Evolutionary conservation across 2,888 invertebrate genomes (phyloP).

Genomic region (Mayetiola destructor): DNA sequence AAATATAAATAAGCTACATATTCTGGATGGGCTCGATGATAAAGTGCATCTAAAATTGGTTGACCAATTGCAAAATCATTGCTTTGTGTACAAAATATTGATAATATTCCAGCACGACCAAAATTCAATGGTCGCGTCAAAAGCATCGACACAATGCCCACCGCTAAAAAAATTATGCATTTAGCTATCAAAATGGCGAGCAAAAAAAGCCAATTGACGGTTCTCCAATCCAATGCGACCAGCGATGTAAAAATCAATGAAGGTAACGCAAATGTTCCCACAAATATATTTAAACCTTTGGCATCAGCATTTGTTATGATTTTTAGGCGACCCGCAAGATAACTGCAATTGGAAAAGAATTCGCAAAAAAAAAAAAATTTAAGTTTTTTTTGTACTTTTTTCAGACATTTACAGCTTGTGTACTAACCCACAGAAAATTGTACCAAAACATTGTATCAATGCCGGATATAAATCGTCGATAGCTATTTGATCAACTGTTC

Average conservation of each 20-base stretch:
- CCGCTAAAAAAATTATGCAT: constrained; percentile 66
- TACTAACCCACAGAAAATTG: constrained; percentile 76
- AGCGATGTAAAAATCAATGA: constrained; percentile 81
- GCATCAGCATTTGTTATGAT: constrained; percentile 69
- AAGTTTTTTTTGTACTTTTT: background rate
- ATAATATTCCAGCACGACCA: constrained; percentile 77
- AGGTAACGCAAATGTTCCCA: constrained; percentile 85
- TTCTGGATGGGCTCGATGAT: constrained; percentile 71
- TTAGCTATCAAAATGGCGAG: constrained; percentile 73
- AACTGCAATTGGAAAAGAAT: constrained; percentile 42
- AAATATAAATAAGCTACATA: constrained; percentile 55
- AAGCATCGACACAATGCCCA: constrained; percentile 60
- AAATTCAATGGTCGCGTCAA: constrained; percentile 67
- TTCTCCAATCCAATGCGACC: constrained; percentile 65
- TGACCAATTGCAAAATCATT: constrained; percentile 96
- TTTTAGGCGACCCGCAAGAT: constrained; percentile 69
- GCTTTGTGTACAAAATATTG: constrained; percentile 90
- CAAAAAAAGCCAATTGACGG: constrained; percentile 87
- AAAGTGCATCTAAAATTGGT: constrained; percentile 82
- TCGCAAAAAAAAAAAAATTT: background rate
- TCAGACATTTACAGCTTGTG: constrained; percentile 1
- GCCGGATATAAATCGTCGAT: constrained; percentile 82
- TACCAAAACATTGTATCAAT: constrained; percentile 78
- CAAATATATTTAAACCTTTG: constrained; percentile 82
- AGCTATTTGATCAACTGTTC: constrained; percentile 18